Base-by-base conservation (phyloP, 2,797 vertebrate species). In the Bryconaethiops microstoma region DNA sequence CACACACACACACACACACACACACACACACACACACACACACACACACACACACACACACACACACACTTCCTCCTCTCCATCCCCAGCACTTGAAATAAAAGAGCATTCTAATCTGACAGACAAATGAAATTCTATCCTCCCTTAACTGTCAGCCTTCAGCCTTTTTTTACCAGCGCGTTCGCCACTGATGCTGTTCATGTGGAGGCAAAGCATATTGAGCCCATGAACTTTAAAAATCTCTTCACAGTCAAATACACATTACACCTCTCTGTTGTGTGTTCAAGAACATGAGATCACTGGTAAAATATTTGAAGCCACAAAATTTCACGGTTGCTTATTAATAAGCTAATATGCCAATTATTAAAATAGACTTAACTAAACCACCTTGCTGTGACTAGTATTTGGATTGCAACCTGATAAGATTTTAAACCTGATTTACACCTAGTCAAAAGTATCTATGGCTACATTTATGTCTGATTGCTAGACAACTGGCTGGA, bases 81-180 rank as follows among this genome's bases (percentile, higher is more conserved):
- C 84, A 71, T 79, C 55, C 29, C 73, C 42, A 45, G 23, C 45
- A 60, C 40, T 10, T 74, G 8, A 81, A 78, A 90, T 87, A 86
- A 90, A 89, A 86, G 82, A 84, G 77, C 86, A 79, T 78, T 90
- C 86, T 90, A 88, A 88, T 90, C 88, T 87, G 87, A 90, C 86
- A 86, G 87, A 89, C 86, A 86, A 90, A 84, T 88, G 83, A 89
- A 88, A 88, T 82, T 77, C 83, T 88, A 60, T 87, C 76, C 86
- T 74, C 69, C 52, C 50, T 85, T 85, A 88, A 87, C 86, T 74
- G 79, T 86, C 25, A n/a, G 63, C 19, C 71, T 85, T 87, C 80
- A 85, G 83, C 67, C 82, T 84, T 57, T 68, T 68, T 88, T 87
- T 81, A 76, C n/a, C 5, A 8, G 48, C 42, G 13, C 23, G 40